Base-by-base conservation (phyloP, 2,797 vertebrate species). In the Anas bahamensis region DNA sequence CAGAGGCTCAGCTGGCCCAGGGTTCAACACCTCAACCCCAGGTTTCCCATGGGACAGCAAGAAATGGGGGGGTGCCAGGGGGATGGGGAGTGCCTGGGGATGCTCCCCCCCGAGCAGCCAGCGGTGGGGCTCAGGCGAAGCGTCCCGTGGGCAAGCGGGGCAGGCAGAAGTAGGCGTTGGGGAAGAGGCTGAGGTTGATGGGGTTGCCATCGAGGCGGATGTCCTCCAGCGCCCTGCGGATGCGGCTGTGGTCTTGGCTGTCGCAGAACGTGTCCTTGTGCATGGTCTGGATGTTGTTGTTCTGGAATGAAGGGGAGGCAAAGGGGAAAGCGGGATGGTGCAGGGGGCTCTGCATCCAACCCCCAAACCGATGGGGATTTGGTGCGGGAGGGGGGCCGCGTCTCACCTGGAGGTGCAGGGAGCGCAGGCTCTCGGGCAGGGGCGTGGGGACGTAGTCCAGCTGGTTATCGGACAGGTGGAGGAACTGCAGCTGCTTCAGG, bases 191-290 rank as follows among this genome's bases (percentile, higher is more conserved):
- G 61, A 98, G 95, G 94, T 98, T 97, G 96, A 99, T 94, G 39
- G 99, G 98, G 93, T 98, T 99, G 31, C 97, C 97, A 0, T 99
- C 98, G 39, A 99, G 97, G 50, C 98, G 97, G 68, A 99, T 97
- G 86, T 99, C 98, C 93, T 99, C 98, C 68, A 99, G 97, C 7
- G 37, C 93, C 68, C 94, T 93, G 17, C 98, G 97, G 37, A 97
- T 89, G 61, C 98, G 97, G 41, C 64, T 97, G n/a, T 81, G 97
- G 48, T 98, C 98, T 4, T 94, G 91, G 17, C 70, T 46, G 63
- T 98, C 93, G 3, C 98, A 99, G 95, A 99, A 99, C 0, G 98
- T 95, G 68, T 98, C 98, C 65, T 93, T 95, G 1, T 96, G 97
- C 85, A 98, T 91, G 57, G 87, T 97, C 94, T 97, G 97, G 90